Evolutionary conservation across 2,113 vertebrate species (phyloP).

Genomic region (Epinephelus moara): DNA sequence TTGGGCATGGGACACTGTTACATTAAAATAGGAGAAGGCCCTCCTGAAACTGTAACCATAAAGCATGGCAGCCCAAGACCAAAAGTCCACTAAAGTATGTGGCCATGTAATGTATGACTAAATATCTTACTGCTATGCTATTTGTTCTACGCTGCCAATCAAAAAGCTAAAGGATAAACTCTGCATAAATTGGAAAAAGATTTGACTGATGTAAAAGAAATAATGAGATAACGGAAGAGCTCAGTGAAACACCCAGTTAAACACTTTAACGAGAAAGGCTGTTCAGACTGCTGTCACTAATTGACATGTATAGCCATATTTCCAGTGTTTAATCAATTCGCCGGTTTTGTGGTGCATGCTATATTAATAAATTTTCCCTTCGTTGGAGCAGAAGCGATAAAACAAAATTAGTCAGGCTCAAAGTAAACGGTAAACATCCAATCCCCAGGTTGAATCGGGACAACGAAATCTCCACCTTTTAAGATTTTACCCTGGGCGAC

Average conservation of each 20-base stretch:
- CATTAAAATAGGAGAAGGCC: not conserved
- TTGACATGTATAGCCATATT: conserved; percentile 70
- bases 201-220: not conserved
- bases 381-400: conserved; percentile 64
- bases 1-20: not conserved
- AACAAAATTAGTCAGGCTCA: conserved; percentile 64
- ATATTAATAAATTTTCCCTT: conserved; percentile 71
- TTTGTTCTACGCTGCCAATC: conserved; percentile 12
- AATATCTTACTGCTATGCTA: conserved; percentile 10
- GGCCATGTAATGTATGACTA: not conserved
- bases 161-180: not conserved
- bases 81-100: not conserved
- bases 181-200: not conserved
- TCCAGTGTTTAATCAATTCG: conserved; percentile 58
- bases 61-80: not conserved
- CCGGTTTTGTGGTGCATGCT: conserved; percentile 53
- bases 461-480: conserved; percentile 45
- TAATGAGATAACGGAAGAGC: conserved; percentile 1
- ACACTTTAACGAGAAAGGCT: conserved; percentile 15
- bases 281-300: conserved; percentile 42
- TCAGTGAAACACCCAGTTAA: conserved; percentile 7
- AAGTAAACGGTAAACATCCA: conserved; percentile 61
- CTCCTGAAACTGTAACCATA: not conserved
- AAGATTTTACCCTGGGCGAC: conserved; percentile 27
- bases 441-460: conserved; percentile 42